A percentile compares a stretch with the other conserved stretches of the same genome.
These are phyloP conservation scores for Solen grandis DNA, from an alignment of 1,140 invertebrate species.

Conservation along the genomic window DNA sequence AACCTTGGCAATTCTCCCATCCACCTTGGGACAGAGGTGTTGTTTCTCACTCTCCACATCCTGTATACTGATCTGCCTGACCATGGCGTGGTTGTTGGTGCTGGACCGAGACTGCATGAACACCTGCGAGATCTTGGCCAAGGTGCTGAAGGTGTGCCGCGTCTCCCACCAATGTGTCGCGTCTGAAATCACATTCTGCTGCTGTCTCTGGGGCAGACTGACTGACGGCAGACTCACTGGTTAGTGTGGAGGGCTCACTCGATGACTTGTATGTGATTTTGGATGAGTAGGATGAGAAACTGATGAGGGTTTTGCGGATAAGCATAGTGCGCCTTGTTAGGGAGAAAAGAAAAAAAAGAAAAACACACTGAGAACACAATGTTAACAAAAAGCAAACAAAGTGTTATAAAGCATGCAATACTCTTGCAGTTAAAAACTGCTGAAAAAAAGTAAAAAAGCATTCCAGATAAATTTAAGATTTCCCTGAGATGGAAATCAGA, in stretches of 20 bases:
- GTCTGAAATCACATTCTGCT: slow-evolving; percentile 54
- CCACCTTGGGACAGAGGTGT: slow-evolving; percentile 68
- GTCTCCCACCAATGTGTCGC: slow-evolving; percentile 62
- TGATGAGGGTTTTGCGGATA: slow-evolving; percentile 32
- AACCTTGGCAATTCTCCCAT: slow-evolving; percentile 69
- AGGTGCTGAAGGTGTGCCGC: slow-evolving; percentile 49
- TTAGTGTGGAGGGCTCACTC: no score
- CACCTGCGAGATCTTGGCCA: slow-evolving; percentile 26
- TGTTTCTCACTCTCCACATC: slow-evolving; percentile 65
- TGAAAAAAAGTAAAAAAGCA: not conserved
- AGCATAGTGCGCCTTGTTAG: slow-evolving; percentile 51
- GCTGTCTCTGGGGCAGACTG: not conserved
- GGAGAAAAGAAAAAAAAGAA: slow-evolving; percentile 15
- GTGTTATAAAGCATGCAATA: not conserved
- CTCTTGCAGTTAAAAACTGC: not conserved
- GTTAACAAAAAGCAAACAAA: not conserved
- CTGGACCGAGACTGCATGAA: slow-evolving; percentile 21
- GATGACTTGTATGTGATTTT: not conserved
- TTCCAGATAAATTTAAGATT: not conserved
- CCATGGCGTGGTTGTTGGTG: slow-evolving; percentile 46
- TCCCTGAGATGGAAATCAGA: not conserved
- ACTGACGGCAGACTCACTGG: no score
- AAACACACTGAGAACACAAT: slow-evolving; percentile 21
- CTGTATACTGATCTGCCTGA: slow-evolving; percentile 72
- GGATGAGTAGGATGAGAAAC: not conserved